Evolutionary conservation across 2,113 vertebrate species (phyloP), one percentile per base, ranked within the genome.

Genomic region (Paradoxurus hermaphroditus): DNA sequence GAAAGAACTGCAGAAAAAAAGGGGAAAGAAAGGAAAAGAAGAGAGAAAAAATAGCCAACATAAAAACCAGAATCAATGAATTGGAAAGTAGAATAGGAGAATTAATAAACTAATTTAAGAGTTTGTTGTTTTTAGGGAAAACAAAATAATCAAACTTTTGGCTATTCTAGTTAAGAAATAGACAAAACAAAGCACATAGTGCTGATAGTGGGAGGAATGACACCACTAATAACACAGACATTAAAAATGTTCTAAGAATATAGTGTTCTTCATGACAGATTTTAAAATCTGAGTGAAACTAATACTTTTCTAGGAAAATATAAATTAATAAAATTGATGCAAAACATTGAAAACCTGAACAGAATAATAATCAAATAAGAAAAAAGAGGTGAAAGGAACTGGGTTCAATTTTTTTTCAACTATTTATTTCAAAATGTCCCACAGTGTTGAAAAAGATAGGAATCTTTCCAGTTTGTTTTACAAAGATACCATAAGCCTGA

Each of bases 401-500:
- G 1, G 34, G 25, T 29, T 87, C 14, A 67, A 53, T 79, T n/a
- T 75, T 93, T 63, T 89, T 83, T 56, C 21, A 77, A 63, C 16
- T 73, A 44, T 86, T 95, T 90, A 73, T 96, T 89, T 91, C 51
- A 56, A 91, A 83, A 65, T 86, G n/a, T 86, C 67, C 78, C 25
- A 29, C 10, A 90, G 25, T 44, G 41, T 5, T 65, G n/a, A 77
- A 85, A 81, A 82, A 86, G 34, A 59, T 59, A 0, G 7, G 51
- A 73, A 29, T 72, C 39, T 46, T 95, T 83, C 87, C 70, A 86
- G 31, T 56, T 72, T 67, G 19, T 56, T 90, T 96, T 59, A 78
- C 5, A 83, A 67, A 78, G 75, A 23, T 86, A 83, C 25, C 18
- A 83, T n/a, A 83, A 93, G 3, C 29, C 83, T 44, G 27, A 89